A percentile compares a stretch with the other conserved stretches of the same genome.
Evolutionary conservation across 2,113 vertebrate genomes (phyloP).

Genomic region (Tachysurus vachellii): DNA sequence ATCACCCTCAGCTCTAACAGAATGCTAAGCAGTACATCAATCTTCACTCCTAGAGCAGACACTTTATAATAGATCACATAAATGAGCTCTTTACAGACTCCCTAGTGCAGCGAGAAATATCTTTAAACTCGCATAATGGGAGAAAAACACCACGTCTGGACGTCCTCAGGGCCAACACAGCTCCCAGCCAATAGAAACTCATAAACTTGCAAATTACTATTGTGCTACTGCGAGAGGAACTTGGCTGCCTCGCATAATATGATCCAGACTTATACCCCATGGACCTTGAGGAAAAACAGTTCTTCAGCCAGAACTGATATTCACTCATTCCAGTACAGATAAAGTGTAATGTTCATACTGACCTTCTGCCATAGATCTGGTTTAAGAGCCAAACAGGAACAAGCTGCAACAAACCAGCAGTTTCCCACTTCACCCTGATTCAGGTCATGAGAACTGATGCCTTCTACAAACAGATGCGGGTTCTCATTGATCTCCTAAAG

Average conservation of each 20-base stretch:
- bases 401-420: conserved; percentile 73
- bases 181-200: not conserved
- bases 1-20: not conserved
- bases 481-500: conserved; percentile 61
- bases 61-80: not conserved
- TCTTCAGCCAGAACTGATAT: not conserved
- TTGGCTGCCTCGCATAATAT: not conserved
- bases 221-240: not conserved
- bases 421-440: conserved; percentile 71
- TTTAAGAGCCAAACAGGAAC: conserved; percentile 69
- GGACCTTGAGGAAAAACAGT: too few species aligned
- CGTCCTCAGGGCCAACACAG: not conserved
- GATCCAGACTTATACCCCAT: not conserved
- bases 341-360: not conserved
- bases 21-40: not conserved
- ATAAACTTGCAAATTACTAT: conserved; percentile 16
- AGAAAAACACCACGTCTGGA: not conserved
- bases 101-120: not conserved
- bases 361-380: conserved; percentile 71
- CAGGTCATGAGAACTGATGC: conserved; percentile 71
- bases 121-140: not conserved
- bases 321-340: not conserved
- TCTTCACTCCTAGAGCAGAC: not conserved
- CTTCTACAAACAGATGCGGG: conserved; percentile 69
- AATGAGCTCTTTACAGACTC: not conserved